Conservation (phyloP, 2,888 invertebrate species). For the Oscheius myriophilus region DNA sequence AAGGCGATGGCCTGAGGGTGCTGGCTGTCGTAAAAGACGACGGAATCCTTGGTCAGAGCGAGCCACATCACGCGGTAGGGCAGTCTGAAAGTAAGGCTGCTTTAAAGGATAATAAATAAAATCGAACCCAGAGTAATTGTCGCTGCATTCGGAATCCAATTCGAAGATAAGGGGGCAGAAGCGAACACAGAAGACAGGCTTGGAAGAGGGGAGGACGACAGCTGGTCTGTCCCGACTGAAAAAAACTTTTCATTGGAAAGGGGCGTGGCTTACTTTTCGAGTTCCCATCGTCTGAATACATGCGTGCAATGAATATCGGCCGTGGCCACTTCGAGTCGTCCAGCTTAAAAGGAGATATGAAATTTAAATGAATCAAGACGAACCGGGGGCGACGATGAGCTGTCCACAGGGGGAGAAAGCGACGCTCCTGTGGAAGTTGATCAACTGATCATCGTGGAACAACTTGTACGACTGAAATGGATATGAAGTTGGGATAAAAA, state of each 20-base stretch:
- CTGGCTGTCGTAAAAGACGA: conserved; percentile 88
- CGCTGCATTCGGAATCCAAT: conserved; percentile 72
- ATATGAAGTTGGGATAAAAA: not conserved
- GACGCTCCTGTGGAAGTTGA: conserved; percentile 90
- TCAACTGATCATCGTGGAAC: conserved; percentile 90
- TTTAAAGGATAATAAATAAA: not conserved
- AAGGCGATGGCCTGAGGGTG: conserved; percentile 82
- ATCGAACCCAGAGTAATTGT: conserved; percentile 26
- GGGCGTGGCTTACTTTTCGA: conserved; percentile 71
- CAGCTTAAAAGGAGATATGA: conserved; percentile 45
- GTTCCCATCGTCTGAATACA: conserved; percentile 76
- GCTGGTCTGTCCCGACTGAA: conserved; percentile 25
- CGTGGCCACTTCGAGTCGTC: conserved; percentile 68
- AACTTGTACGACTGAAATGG: conserved; percentile 73
- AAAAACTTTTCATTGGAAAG: not conserved
- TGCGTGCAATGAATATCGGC: conserved; percentile 75
- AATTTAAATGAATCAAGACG: not conserved
- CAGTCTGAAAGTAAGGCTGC: conserved; percentile 72
- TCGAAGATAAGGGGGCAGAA: conserved; percentile 83
- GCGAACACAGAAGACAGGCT: conserved; percentile 84
- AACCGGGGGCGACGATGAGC: conserved; percentile 86
- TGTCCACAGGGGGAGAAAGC: conserved; percentile 91
- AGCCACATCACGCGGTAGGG: conserved; percentile 88
- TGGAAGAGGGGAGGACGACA: conserved; percentile 23
- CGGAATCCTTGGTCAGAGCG: conserved; percentile 84